These are phyloP conservation scores for Prosapia bicincta DNA, from an alignment of 2,888 invertebrate species.

Conservation along the genomic window DNA sequence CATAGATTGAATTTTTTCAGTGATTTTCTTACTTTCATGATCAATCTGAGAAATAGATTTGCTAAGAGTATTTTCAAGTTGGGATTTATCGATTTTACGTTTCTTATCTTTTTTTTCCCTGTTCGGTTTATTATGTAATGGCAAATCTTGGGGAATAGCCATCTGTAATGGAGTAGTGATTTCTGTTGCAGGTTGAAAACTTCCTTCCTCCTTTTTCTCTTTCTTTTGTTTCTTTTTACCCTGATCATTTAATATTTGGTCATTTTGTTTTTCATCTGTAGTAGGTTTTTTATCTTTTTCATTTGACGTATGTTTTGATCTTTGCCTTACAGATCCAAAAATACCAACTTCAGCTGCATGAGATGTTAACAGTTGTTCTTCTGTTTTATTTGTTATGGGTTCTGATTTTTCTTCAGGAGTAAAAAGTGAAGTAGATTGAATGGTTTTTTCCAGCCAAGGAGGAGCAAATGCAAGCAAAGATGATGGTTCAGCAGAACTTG, in stretches of 20 bases:
- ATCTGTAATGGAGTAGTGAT: too few species aligned
- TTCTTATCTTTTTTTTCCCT: too few species aligned
- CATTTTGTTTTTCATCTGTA: neutral
- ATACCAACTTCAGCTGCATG: constrained; percentile 26
- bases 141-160: too few species aligned
- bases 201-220: too few species aligned
- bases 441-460: constrained; percentile 20
- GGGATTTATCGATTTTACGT: too few species aligned
- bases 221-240: constrained; percentile 7
- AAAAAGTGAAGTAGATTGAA: neutral
- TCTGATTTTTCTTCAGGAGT: neutral
- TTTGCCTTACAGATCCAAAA: constrained; percentile 27
- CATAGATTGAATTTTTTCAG: too few species aligned
- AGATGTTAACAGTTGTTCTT: neutral
- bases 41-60: too few species aligned
- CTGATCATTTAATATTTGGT: neutral
- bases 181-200: too few species aligned
- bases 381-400: neutral
- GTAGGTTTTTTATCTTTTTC: neutral
- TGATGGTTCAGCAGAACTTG: neutral
- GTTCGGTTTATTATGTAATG: too few species aligned
- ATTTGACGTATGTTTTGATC: constrained; percentile 6
- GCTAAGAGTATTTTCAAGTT: too few species aligned
- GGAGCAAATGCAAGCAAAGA: constrained; percentile 24
- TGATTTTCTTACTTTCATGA: too few species aligned